Evolutionary conservation across 2,113 vertebrate genomes (phyloP), one percentile per base, ranked within the genome.

Genomic region (Gallinago media): DNA sequence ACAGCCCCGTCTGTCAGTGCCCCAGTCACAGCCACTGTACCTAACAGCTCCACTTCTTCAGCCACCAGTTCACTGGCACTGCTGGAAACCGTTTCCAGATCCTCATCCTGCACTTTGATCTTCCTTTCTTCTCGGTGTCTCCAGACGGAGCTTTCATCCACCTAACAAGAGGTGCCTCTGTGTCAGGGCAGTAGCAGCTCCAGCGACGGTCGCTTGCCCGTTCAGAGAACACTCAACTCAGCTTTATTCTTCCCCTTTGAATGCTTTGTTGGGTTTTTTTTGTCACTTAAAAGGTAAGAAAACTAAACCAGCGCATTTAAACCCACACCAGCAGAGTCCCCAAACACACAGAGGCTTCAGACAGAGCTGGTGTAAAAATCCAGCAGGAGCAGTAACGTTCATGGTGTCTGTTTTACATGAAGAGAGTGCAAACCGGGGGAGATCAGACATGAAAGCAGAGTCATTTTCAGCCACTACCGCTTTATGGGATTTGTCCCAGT

Each of bases 41-140:
- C 99, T 67, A 99, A 88, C 1, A 99, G 98, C 95, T 99, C 99
- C 86, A 99, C 98, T 7, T 98, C 99, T 40, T 99, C 99, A 7
- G 98, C 97, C 23, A 98, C 86, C 78, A 99, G 97, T 25, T 99
- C 99, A 3, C 98, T 95, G 46, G 98, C 96, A 65, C 97, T 98
- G 76, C 98, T 98, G 6, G 98, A 97, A 79, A 98, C 97, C 0
- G 98, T 98, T 47, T 99, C 99, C 97, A 99, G 92, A 54, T 99
- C 99, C 92, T 99, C 99, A 7, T 99, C 99, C 47, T 99, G 95
- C 0, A 98, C 97, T 92, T 99, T 99, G 84, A 99, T 98, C 94
- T 98, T 99, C 86, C 99, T 98, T 81, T 99, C 99, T 4, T 99
- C 99, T 50, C 96, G 93, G 97, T 99, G 99, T 75, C 99, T 98